Percentiles rank a stretch among this genome's conserved stretches.
phyloP scores from a whole-genome alignment of 1,140 invertebrate species.

The Diachasmimorpha longicaudata region DNA sequence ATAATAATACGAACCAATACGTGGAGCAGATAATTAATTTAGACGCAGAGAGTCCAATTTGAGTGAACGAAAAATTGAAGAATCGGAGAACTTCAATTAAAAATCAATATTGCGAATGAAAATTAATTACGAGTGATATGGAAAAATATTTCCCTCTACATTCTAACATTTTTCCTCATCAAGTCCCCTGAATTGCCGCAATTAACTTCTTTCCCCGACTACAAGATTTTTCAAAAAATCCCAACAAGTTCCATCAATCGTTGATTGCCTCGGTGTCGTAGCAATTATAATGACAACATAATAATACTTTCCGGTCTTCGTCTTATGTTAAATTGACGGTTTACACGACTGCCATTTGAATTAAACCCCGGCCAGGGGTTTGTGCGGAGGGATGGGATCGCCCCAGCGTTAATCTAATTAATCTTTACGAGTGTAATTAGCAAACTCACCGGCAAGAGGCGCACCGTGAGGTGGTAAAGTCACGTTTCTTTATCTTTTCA shows the following conservation, averaged over 20 bases:
- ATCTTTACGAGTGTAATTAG: constrained; percentile 59
- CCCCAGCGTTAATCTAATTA: constrained; percentile 54
- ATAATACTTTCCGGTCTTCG: not conserved
- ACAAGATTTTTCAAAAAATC: too few relatives aligned
- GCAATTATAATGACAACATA: not conserved
- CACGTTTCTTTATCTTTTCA: constrained; percentile 53
- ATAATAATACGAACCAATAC: too few relatives aligned
- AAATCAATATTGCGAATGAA: too few relatives aligned
- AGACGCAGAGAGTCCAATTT: too few relatives aligned
- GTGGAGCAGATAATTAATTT: too few relatives aligned
- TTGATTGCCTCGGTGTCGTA: not conserved
- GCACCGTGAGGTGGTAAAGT: constrained; percentile 24
- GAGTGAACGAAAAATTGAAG: too few relatives aligned
- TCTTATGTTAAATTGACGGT: not conserved
- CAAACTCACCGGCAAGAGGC: constrained; percentile 31
- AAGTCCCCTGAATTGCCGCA: too few relatives aligned
- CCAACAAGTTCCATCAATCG: not conserved
- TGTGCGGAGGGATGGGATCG: constrained; percentile 22
- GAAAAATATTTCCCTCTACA: too few relatives aligned
- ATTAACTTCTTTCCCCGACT: too few relatives aligned
- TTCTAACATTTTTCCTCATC: too few relatives aligned
- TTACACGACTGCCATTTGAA: not conserved
- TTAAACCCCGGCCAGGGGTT: not conserved
- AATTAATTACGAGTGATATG: too few relatives aligned
- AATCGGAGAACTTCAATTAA: too few relatives aligned